phyloP scores from a whole-genome alignment of 2,797 vertebrate genomes.

The Lateolabrax maculatus region DNA sequence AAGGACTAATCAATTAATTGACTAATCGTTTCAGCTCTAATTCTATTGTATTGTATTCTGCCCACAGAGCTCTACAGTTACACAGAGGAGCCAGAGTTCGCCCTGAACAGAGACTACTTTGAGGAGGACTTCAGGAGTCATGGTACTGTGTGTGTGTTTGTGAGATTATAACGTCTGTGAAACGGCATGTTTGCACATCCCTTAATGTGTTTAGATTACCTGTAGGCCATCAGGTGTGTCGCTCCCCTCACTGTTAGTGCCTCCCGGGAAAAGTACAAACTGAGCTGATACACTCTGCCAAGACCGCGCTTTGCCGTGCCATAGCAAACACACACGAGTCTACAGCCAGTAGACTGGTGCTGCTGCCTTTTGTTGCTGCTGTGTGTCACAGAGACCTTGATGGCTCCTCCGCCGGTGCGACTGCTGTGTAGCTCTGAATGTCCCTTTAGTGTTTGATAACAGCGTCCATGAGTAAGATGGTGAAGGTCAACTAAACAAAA shows the following conservation, averaged over 20 bases:
- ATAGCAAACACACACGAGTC: neutral
- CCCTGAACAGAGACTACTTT: conserved; percentile 93
- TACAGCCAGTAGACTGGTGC: neutral
- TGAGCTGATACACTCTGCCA: conserved; percentile 18
- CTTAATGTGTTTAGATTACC: conserved; percentile 22
- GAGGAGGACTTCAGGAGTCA: conserved; percentile 94
- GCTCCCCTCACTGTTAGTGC: neutral
- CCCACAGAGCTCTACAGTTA: conserved; percentile 96
- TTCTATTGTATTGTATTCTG: neutral
- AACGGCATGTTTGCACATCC: conserved; percentile 6
- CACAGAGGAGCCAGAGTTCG: conserved; percentile 95
- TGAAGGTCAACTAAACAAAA: conserved; percentile 40
- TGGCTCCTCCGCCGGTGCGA: neutral
- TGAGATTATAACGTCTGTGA: neutral
- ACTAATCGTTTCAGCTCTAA: neutral
- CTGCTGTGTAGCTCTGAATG: conserved; percentile 7
- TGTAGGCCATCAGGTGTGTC: neutral
- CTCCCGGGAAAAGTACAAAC: conserved; percentile 4
- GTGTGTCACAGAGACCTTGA: conserved; percentile 38
- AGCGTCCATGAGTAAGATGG: neutral
- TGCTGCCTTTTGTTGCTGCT: conserved; percentile 12
- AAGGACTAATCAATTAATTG: neutral
- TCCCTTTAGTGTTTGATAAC: conserved; percentile 12
- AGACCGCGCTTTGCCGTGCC: neutral
- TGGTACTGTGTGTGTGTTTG: conserved; percentile 81